Base-by-base conservation (phyloP, 2,113 vertebrate species). In the Elgaria multicarinata region DNA sequence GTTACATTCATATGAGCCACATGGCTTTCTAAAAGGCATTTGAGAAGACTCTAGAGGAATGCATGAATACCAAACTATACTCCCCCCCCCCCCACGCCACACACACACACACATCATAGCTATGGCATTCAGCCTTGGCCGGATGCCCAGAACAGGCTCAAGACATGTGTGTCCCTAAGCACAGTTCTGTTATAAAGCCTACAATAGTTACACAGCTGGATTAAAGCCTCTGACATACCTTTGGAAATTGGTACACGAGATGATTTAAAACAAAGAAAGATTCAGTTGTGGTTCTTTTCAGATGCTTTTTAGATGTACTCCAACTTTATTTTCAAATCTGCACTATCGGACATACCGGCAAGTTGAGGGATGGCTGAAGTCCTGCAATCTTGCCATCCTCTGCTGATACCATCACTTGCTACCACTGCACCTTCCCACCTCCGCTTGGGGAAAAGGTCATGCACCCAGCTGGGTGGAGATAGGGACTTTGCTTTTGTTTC, bases 201-300 rank as follows among this genome's bases (percentile, higher is more conserved):
- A 87, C 89, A 93, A 92, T 94, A 90, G 87, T 93, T 96, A 94
- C 88, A 86, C 46, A 91, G 86, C 76, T 95, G 76, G 86, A 94
- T 91, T 94, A 93, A 62, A 91, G 71, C 86, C 83, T 95, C 92
- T 93, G 92, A 90, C 50, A 87, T 90, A 94, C 86, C 91, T 96
- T 95, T 93, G 91, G 87, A 93, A 55, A 95, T 90, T 89, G 88
- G 87, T 85, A 91, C 93, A 95, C 85, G 93, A 95, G 93, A 91
- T 91, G 90, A 76, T 10, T 87, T 93, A 85, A 91, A 94, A 91
- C 36, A 93, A 88, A 75, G 4, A 89, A 91, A 93, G 1, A 10
- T 3, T 81, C 75, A 26, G 87, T 28, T 77, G 92, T 94, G 93
- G 80, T 90, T 96, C 94, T 93, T 84, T 83, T 89, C 83, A 87